Percentiles rank a stretch among this genome's conserved stretches.
Evolutionary conservation across 2,113 vertebrate species (phyloP).

Genomic region (Pholis gunnellus): DNA sequence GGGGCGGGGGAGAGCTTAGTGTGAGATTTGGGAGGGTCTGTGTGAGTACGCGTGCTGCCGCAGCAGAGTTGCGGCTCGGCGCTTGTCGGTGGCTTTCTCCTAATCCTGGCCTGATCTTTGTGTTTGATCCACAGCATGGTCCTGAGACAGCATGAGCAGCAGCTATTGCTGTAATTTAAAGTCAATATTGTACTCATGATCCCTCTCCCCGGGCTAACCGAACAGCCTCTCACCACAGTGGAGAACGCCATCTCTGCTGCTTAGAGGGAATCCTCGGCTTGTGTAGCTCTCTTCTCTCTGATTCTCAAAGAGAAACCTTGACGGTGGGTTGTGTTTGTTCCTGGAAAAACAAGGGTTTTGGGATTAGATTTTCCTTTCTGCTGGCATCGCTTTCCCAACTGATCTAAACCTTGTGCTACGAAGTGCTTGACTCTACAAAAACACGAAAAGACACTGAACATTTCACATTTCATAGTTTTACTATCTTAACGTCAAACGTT

Average conservation of each 20-base stretch:
- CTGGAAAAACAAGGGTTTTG: conserved; percentile 25
- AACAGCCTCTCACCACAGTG: conserved; percentile 62
- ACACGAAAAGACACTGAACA: neutral
- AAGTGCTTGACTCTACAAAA: neutral
- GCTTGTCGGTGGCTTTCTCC: conserved; percentile 85
- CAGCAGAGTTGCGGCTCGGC: conserved; percentile 65
- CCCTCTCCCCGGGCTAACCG: conserved; percentile 78
- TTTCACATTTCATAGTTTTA: neutral
- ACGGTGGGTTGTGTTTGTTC: conserved; percentile 43
- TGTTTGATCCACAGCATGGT: conserved; percentile 85
- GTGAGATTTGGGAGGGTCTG: conserved; percentile 66
- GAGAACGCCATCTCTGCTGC: conserved; percentile 70
- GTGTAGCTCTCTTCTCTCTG: conserved; percentile 40
- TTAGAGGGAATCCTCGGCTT: conserved; percentile 74
- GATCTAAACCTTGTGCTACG: neutral
- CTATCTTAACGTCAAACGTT: neutral
- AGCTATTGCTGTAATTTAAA: conserved; percentile 86
- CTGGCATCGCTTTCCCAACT: conserved; percentile 25
- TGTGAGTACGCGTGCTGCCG: conserved; percentile 53
- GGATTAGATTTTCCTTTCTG: conserved; percentile 47
- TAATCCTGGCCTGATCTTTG: conserved; percentile 87
- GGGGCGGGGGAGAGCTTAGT: conserved; percentile 75
- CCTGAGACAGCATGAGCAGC: conserved; percentile 84
- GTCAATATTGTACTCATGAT: conserved; percentile 86
- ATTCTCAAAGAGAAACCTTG: conserved; percentile 37